Evolutionary conservation across 2,797 vertebrate species (phyloP), one percentile per base, ranked within the genome.

Genomic region (Furcifer pardalis): DNA sequence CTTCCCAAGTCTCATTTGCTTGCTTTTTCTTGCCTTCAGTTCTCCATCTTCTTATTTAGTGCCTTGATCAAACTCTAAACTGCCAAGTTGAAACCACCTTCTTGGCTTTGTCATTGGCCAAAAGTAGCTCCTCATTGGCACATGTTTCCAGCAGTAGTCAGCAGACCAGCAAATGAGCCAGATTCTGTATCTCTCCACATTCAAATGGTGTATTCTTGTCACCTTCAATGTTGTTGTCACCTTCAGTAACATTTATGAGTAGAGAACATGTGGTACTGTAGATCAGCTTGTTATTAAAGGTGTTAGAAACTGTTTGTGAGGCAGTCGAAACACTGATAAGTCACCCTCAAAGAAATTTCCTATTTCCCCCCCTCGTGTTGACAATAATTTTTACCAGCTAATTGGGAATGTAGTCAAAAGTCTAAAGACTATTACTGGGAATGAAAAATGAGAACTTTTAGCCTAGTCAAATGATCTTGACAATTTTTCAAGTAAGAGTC

Each of bases 311-410:
- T 15, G 35, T n/a, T n/a, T 62, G 40, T 46, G n/a, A 23, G 80
- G 44, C 27, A 82, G 37, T 73, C 44, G 7, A 32, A 46, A 73
- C n/a, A 60, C 40, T 60, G 35, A 60, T 44, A 72, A 81, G 60
- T n/a, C 40, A 7, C 52, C 21, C 40, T 62, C 56, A 32, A 74
- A 63, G n/a, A 32, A 27, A 46, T 32, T 73, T 35, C 3, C 1
- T 46, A 52, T 84, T 87, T 9, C 73, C 13, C 15, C 68, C 79
- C 42, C 66, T 88, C 84, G 71, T 87, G 85, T 46, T 59, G 6
- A 84, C 77, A 62, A 72, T 62, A 19, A 44, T 62, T 30, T 21
- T 82, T 44, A 73, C 44, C 44, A 71, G 56, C 49, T 56, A 59
- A 62, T 25, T 60, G 56, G n/a, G 56, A 44, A 30, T 40, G 62